Evolutionary conservation across 1,140 invertebrate species (phyloP).

Genomic region (Nasonia giraulti): DNA sequence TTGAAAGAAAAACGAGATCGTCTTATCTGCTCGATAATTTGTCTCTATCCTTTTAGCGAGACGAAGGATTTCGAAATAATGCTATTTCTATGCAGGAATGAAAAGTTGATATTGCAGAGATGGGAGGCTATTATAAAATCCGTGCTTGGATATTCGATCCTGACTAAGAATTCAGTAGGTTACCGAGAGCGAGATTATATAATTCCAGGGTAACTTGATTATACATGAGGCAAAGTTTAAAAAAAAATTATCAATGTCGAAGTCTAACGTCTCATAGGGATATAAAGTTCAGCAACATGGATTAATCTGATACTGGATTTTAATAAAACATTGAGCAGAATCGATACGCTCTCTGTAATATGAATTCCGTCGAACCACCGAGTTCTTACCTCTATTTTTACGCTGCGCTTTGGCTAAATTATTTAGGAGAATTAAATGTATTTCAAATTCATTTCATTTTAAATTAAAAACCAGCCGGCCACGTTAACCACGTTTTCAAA

Average conservation of each 20-base stretch:
- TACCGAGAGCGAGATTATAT: neutral
- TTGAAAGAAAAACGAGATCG: conserved; percentile 22
- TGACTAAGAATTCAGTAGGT: neutral
- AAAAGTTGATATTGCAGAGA: neutral
- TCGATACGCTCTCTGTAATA: neutral
- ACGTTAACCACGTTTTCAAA: neutral
- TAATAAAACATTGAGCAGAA: neutral
- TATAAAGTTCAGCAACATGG: too few species aligned
- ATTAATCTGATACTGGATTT: conserved; percentile 4
- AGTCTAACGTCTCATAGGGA: neutral
- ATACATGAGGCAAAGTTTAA: neutral
- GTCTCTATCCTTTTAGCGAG: neutral
- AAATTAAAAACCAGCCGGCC: neutral
- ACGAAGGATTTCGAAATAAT: neutral
- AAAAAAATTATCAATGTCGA: neutral
- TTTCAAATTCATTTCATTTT: neutral
- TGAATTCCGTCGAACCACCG: neutral
- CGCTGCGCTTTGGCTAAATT: too few species aligned
- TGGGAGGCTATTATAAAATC: too few species aligned
- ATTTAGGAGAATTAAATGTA: too few species aligned
- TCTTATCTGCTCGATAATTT: neutral
- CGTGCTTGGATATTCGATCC: too few species aligned
- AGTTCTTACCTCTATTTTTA: neutral
- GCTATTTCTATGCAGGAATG: neutral
- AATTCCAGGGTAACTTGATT: neutral